phyloP scores from a whole-genome alignment of 2,113 vertebrate species.

The Ageneiosus marmoratus region DNA sequence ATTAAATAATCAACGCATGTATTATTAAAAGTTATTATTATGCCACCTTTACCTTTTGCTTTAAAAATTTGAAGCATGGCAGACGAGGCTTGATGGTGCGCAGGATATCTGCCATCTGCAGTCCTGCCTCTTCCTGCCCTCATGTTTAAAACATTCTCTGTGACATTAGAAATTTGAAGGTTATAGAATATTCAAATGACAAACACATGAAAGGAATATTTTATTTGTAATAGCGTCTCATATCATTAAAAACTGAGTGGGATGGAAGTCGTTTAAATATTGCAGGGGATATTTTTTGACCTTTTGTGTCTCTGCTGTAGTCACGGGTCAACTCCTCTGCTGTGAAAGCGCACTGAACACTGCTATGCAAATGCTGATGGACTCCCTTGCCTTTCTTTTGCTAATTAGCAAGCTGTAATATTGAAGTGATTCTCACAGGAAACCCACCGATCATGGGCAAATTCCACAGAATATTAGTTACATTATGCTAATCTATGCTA shows the following conservation, averaged over 20 bases:
- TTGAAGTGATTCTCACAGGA: slow-evolving; percentile 16
- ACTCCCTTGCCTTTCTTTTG: slow-evolving; percentile 13
- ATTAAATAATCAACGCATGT: background rate
- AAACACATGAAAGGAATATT: slow-evolving; percentile 25
- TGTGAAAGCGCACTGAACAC: background rate
- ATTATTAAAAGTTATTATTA: background rate
- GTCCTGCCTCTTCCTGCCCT: background rate
- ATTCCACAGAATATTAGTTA: background rate
- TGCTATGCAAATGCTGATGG: slow-evolving; percentile 17
- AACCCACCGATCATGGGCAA: background rate
- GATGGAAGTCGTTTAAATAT: slow-evolving; percentile 14
- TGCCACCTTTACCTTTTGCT: background rate
- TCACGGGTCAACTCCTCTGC: slow-evolving; percentile 18
- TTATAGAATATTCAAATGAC: slow-evolving; percentile 15
- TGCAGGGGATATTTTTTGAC: background rate
- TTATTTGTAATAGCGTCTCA: slow-evolving; percentile 4
- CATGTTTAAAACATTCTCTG: slow-evolving; percentile 46
- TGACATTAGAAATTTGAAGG: slow-evolving; percentile 1
- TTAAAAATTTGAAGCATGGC: background rate
- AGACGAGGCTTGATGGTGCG: no score
- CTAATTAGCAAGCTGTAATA: slow-evolving; percentile 20
- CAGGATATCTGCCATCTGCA: background rate
- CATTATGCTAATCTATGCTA: slow-evolving; percentile 22
- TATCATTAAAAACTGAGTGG: slow-evolving; percentile 1
- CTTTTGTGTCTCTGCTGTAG: background rate